These are phyloP conservation scores for Branchinecta sandiegonensis DNA, from an alignment of 2,888 invertebrate species.

Conservation along the genomic window DNA sequence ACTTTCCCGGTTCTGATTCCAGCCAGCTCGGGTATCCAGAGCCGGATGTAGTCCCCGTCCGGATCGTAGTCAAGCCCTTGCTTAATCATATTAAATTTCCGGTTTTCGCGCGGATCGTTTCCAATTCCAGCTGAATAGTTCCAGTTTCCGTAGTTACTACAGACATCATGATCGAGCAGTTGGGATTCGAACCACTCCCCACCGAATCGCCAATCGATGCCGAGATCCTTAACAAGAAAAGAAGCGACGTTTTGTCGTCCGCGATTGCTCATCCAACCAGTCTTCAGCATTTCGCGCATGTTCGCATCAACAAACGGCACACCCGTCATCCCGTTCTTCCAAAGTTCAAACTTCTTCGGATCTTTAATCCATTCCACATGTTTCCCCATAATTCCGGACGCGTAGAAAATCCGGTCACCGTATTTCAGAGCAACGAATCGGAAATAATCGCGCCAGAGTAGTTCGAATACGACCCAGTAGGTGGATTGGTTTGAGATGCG, in stretches of 20 bases:
- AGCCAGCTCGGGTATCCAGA: slow-evolving; percentile 33
- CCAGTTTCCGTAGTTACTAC: slow-evolving; percentile 36
- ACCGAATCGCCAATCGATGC: slow-evolving; percentile 35
- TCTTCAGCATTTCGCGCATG: slow-evolving; percentile 34
- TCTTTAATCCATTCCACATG: slow-evolving; percentile 26
- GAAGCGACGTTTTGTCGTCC: slow-evolving; percentile 36
- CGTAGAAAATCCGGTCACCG: slow-evolving; percentile 27
- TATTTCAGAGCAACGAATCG: slow-evolving; percentile 27
- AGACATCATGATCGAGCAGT: slow-evolving; percentile 34
- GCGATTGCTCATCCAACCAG: slow-evolving; percentile 35
- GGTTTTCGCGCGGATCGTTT: slow-evolving; percentile 33
- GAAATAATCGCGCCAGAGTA: slow-evolving; percentile 27
- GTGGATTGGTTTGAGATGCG: slow-evolving; percentile 25
- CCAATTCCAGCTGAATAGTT: slow-evolving; percentile 34
- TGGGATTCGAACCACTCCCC: slow-evolving; percentile 35
- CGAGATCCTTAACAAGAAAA: slow-evolving; percentile 34
- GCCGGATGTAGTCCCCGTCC: slow-evolving; percentile 32
- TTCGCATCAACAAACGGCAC: slow-evolving; percentile 37
- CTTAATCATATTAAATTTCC: slow-evolving; percentile 29
- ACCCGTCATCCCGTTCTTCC: slow-evolving; percentile 34
- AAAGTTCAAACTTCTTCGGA: slow-evolving; percentile 25
- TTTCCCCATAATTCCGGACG: slow-evolving; percentile 27
- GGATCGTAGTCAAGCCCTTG: slow-evolving; percentile 29
- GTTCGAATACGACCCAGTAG: slow-evolving; percentile 27
- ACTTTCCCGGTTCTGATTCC: slow-evolving; percentile 25